A percentile compares a stretch with the other conserved stretches of the same genome.
Evolutionary conservation across 2,797 vertebrate genomes (phyloP).

Genomic region (Darevskia mixta): DNA sequence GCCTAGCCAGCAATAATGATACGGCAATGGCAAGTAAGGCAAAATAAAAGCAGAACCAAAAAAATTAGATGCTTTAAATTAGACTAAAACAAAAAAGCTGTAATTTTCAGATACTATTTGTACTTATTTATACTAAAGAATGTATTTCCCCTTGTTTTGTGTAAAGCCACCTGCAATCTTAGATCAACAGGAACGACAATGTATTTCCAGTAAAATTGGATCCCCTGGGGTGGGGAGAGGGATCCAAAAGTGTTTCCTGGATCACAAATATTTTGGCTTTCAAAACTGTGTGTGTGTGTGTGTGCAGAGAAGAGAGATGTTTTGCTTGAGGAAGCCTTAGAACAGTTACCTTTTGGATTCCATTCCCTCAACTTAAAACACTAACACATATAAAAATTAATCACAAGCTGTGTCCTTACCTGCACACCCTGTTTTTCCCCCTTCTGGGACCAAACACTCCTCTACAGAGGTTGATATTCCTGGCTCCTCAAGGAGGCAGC

Average conservation of each 20-base stretch:
- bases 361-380: neutral
- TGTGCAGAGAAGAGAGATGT: too few species aligned
- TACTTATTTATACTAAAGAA: neutral
- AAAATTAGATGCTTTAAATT: neutral
- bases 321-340: neutral
- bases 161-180: neutral
- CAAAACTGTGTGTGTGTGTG: neutral
- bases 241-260: neutral
- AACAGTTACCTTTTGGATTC: neutral
- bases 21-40: neutral
- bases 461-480: neutral
- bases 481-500: neutral
- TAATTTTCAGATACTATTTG: neutral
- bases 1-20: neutral
- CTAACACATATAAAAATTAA: neutral
- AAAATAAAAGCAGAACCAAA: neutral
- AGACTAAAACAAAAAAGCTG: neutral
- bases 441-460: neutral
- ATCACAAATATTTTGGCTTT: neutral
- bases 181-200: neutral
- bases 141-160: neutral
- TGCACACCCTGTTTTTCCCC: neutral
- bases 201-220: neutral
- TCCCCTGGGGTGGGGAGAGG: rapidly evolving
- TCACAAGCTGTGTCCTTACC: neutral